A percentile compares a stretch with the other conserved stretches of the same genome.
Conservation (phyloP, 2,113 vertebrate species). For the Manacus vitellinus region DNA sequence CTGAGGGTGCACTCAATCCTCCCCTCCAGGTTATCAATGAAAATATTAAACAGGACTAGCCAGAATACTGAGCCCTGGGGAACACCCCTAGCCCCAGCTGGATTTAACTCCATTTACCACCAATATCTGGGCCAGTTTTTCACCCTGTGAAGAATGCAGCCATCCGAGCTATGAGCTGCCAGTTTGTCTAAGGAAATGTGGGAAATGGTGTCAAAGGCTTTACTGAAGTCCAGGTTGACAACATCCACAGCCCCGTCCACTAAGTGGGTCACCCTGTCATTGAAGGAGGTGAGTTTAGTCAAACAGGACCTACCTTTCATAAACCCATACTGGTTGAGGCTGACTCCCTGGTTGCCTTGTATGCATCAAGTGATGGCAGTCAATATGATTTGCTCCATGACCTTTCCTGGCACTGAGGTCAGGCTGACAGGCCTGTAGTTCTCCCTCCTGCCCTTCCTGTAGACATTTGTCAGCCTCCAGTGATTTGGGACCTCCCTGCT, state of each 20-base stretch:
- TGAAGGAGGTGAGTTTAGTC: background rate
- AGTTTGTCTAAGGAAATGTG: background rate
- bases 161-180: background rate
- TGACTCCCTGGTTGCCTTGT: background rate
- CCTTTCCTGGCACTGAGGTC: background rate
- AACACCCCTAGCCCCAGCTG: background rate
- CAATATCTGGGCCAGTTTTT: background rate
- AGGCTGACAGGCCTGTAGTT: background rate
- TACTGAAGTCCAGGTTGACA: background rate
- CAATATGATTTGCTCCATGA: background rate
- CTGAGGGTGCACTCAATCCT: background rate
- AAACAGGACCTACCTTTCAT: background rate
- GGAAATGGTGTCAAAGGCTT: background rate
- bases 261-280: background rate
- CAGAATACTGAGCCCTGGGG: background rate
- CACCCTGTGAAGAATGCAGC: background rate
- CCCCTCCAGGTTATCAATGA: background rate
- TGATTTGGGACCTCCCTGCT: background rate
- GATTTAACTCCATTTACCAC: background rate
- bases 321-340: background rate
- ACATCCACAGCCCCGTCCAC: background rate
- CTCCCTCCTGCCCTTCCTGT: background rate
- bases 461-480: background rate
- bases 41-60: background rate
- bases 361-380: background rate